Base-by-base conservation (phyloP, 2,797 vertebrate genomes). In the Lerista edwardsae region DNA sequence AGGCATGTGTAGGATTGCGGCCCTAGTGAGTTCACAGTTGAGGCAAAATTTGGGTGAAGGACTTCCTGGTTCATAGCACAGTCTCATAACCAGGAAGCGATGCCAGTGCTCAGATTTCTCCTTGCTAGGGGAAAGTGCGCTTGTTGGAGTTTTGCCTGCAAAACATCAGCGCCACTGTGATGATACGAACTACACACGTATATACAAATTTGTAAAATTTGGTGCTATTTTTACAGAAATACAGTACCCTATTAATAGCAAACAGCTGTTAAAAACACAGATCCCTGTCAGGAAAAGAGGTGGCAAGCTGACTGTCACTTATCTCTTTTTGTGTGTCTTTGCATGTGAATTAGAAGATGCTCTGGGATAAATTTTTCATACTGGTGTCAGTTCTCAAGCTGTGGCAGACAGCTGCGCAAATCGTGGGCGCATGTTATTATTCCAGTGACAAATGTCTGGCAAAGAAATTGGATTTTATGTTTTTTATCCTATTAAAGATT, bases 391-490 rank as follows among this genome's bases (percentile, higher is more conserved):
- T 75, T 65, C 25, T 51, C 61, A 65, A 19, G 27, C 72, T 55
- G 44, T 51, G 23, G 44, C 44, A 75, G 81, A 31, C 64, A 61
- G 6, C 69, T 79, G 84, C 82, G 83, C 1, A 65, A 84, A 69
- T 79, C 79, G 85, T 65, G 27, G 15, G 0, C 41, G 0, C 19
- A 1, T 86, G 82, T 82, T 44, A n/a, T 55, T 79, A 59, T 39
- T 74, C 57, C 83, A 81, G 61, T 0, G 5, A 80, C 51, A 78
- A 6, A 25, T 86, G 80, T 47, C 79, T 82, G 34, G 41, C 84
- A 68, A 77, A 79, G 74, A 64, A 84, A 44, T 36, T 75, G 75
- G 72, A 75, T 80, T 90, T 91, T 61, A 80, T 41, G 57, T 75
- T 74, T 89, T n/a, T 36, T 51, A 68, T 88, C 87, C 55, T 14